Evolutionary conservation across 2,888 invertebrate species (phyloP).

Genomic region (Alitta virens): DNA sequence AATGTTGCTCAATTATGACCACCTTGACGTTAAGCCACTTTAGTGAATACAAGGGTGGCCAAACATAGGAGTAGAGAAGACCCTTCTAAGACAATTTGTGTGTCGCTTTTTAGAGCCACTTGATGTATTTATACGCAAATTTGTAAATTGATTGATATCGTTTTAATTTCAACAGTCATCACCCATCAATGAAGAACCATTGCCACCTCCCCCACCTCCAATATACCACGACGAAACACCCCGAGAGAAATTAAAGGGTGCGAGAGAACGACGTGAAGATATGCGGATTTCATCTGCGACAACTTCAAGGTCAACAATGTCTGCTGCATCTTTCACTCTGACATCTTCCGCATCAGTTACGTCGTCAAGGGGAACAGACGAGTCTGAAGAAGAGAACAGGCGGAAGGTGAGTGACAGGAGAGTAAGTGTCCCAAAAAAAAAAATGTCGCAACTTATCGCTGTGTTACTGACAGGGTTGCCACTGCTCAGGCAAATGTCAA

Average conservation of each 20-base stretch:
- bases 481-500: too few relatives aligned
- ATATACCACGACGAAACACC: slow-evolving; percentile 23
- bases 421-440: too few relatives aligned
- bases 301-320: slow-evolving; percentile 22
- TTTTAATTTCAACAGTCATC: too few relatives aligned
- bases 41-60: too few relatives aligned
- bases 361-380: slow-evolving; percentile 25
- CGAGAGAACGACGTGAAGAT: slow-evolving; percentile 4
- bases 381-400: slow-evolving; percentile 26
- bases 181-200: slow-evolving; percentile 27
- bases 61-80: too few relatives aligned
- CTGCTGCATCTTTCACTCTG: slow-evolving; percentile 26
- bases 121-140: neutral
- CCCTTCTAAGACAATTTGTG: too few relatives aligned
- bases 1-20: too few relatives aligned
- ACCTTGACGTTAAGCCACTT: too few relatives aligned
- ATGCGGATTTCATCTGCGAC: slow-evolving; percentile 6
- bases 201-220: slow-evolving; percentile 31
- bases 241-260: neutral
- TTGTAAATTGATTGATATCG: too few relatives aligned
- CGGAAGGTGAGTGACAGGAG: slow-evolving; percentile 19
- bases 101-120: neutral
- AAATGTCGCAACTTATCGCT: too few relatives aligned
- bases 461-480: too few relatives aligned
- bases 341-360: slow-evolving; percentile 23